These are phyloP conservation scores for Cossypha caffra DNA, from an alignment of 2,797 vertebrate genomes.

Conservation along the genomic window DNA sequence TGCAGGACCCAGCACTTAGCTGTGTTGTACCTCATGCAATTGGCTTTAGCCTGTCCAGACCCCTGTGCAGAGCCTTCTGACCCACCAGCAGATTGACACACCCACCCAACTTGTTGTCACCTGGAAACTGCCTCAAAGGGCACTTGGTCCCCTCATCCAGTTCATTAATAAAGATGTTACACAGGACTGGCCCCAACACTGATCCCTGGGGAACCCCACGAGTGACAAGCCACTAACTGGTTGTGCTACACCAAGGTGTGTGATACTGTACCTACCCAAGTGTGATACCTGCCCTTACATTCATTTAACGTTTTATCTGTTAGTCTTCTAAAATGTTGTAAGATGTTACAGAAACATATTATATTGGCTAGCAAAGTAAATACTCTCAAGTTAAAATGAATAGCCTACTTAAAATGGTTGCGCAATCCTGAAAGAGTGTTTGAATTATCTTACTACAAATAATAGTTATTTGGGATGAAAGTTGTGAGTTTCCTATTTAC, in stretches of 20 bases:
- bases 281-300: not conserved
- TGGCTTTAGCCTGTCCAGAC: no score
- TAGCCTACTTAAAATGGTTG: not conserved
- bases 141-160: not conserved
- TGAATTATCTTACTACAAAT: not conserved
- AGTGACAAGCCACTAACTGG: not conserved
- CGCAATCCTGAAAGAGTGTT: not conserved
- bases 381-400: not conserved
- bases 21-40: not conserved
- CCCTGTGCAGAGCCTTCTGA: not conserved
- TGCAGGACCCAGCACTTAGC: not conserved
- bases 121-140: not conserved
- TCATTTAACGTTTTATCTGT: not conserved
- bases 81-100: no score
- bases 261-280: not conserved
- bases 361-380: not conserved
- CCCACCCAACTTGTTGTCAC: no score
- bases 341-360: not conserved
- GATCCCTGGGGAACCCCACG: not conserved
- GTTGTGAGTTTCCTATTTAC: not conserved
- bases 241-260: not conserved
- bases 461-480: not conserved
- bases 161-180: not conserved
- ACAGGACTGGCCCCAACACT: not conserved
- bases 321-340: not conserved